Evolutionary conservation across 2,888 invertebrate genomes (phyloP).

Genomic region (Geophilus truncorum): DNA sequence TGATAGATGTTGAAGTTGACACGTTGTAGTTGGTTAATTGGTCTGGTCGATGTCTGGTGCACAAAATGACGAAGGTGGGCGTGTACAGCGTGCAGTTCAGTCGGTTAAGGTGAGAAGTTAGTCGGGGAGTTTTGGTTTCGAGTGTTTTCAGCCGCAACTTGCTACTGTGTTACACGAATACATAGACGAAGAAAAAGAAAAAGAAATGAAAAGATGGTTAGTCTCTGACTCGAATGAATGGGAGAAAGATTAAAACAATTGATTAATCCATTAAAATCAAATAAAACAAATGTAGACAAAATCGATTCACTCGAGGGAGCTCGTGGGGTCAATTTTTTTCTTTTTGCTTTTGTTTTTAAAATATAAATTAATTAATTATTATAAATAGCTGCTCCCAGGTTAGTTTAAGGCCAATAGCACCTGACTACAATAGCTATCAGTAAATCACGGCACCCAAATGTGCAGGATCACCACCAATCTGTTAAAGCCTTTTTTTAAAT

Average conservation of each 20-base stretch:
- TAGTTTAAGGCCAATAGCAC: constrained; percentile 25
- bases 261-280: constrained; percentile 19
- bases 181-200: constrained; percentile 25
- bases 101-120: constrained; percentile 27
- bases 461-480: constrained; percentile 10
- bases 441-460: neutral
- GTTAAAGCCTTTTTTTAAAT: neutral
- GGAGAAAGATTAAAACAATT: constrained; percentile 22
- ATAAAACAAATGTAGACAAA: neutral
- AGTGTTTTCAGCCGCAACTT: constrained; percentile 27
- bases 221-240: constrained; percentile 22
- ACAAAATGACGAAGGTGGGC: constrained; percentile 27
- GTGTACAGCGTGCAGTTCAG: constrained; percentile 27
- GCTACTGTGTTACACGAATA: constrained; percentile 27
- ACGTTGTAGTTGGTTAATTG: constrained; percentile 25
- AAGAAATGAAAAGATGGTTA: constrained; percentile 27
- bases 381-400: constrained; percentile 22
- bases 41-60: constrained; percentile 21
- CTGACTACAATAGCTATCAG: constrained; percentile 13
- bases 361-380: neutral
- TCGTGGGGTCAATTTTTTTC: neutral
- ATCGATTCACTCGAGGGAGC: constrained; percentile 16
- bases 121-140: constrained; percentile 27
- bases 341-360: neutral
- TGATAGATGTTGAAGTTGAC: constrained; percentile 24